Evolutionary conservation across 1,140 invertebrate genomes (phyloP).

Genomic region (Metaphire vulgaris): DNA sequence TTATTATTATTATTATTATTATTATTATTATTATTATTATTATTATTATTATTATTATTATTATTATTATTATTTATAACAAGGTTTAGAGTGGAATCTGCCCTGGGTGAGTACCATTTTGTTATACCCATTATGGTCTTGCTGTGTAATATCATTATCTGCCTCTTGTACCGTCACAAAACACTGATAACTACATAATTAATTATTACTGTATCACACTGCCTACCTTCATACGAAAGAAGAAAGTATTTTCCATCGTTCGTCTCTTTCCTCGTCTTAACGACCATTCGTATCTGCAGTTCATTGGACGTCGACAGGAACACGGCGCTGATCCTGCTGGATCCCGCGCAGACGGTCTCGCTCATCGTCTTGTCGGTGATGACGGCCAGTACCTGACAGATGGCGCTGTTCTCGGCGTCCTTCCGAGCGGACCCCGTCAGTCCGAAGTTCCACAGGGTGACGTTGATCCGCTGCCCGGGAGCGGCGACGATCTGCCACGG

Average conservation of each 20-base stretch:
- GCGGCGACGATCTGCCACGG: conserved; percentile 23
- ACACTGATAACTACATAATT: too few relatives aligned
- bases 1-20: too few relatives aligned
- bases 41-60: too few relatives aligned
- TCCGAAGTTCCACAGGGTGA: not conserved
- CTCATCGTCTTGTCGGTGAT: not conserved
- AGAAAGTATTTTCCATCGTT: not conserved
- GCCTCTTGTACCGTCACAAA: too few relatives aligned
- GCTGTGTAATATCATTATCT: too few relatives aligned
- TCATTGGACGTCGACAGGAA: not conserved
- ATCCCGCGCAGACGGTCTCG: not conserved
- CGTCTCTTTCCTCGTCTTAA: not conserved
- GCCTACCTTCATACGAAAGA: not conserved
- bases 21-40: too few relatives aligned
- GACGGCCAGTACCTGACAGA: not conserved
- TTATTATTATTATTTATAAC: too few relatives aligned
- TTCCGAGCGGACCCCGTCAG: not conserved
- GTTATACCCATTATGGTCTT: too few relatives aligned
- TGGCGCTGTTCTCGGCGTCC: not conserved
- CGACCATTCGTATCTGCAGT: not conserved
- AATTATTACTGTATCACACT: too few relatives aligned
- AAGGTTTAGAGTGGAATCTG: too few relatives aligned
- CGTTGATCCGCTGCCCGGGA: conserved; percentile 9
- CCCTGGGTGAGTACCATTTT: too few relatives aligned
- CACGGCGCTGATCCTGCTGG: not conserved